Base-by-base conservation (phyloP, 53 echinoderm and acorn worm species). In the Luidia sarsii region DNA sequence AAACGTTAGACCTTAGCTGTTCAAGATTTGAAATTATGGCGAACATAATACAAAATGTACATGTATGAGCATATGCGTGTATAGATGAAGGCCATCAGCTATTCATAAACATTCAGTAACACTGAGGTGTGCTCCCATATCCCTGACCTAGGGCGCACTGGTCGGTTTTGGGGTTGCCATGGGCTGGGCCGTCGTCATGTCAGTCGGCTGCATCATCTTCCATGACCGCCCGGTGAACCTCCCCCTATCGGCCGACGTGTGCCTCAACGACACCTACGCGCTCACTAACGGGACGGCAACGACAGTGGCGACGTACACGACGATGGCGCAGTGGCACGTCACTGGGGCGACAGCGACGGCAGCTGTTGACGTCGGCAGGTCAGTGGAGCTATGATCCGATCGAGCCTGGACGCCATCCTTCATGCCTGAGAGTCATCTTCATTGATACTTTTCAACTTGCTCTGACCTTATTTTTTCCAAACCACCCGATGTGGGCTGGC, bases 221-320 rank as follows among this genome's bases (percentile, higher is more conserved):
- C 54, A 51, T 33, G 37, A 39, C 33, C 52, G 32, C n/a, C 31
- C 71, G 2, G 52, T 33, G 10, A 71, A 54, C 71, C 36, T 71
- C 52, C 71, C 71, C 10, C 36, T 71, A 33, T 71, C 71, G 15
- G 71, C 54, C 20, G 71, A 71, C 13, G 24, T 34, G 54, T 71
- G 71, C 54, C 71, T 71, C 22, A 71, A 71, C 35, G 71, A 71
- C 18, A 23, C 71, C 2, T 10, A 23, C 71, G 54, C 21, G 33
- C 19, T 37, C 24, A n/a, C n/a, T n/a, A n/a, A n/a, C n/a, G n/a
- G n/a, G n/a, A n/a, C n/a, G n/a, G n/a, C n/a, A n/a, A n/a, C n/a
- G n/a, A n/a, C n/a, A n/a, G n/a, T 28, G 10, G 22, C 30, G 10
- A 3, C 56, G 27, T 16, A 28, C 19, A 57, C 15, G 27, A 57